Base-by-base conservation (phyloP, 2,888 invertebrate species). In the Oithona nana region DNA sequence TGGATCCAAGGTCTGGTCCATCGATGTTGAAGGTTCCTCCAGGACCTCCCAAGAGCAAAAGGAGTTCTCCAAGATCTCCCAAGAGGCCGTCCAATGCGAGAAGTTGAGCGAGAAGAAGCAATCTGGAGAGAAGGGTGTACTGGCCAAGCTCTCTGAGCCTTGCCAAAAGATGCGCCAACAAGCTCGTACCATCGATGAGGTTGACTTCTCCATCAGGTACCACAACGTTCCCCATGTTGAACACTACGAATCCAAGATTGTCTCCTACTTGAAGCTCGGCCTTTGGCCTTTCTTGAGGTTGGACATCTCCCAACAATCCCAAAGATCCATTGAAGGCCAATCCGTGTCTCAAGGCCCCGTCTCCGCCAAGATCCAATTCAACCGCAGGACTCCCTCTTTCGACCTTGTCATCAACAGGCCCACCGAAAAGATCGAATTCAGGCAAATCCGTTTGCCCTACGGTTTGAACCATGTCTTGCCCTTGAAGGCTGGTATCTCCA, bases 11-110 rank as follows among this genome's bases (percentile, higher is more conserved):
- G 62, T 57, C 20, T 56, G 22, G 1, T 20, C 31, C 22, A 56
- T 62, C 26, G 31, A 55, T 20, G 31, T 54, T 28, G 20, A 24
- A 1, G 56, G 52, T 2, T 57, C 31, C 31, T n/a, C 56, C 29
- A 55, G 26, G 29, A 56, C 56, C 16, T 62, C 62, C 28, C 20
- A 56, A 39, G 54, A 62, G 28, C 62, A 62, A 39, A n/a, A 28
- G 24, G 26, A 56, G 31, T 30, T 26, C 28, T 28, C 26, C 30
- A 55, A 28, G 52, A 31, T 22, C 16, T 56, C 56, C 28, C 48
- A n/a, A 4, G 62, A n/a, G 13, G 55, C 62, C 39, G 57, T 31
- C 26, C n/a, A 56, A 26, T 62, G 24, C 22, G 6, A 62, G 22
- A 56, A 16, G 22, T 26, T 24, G n/a, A 31, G 29, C 24, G 48